Evolutionary conservation across 2,888 invertebrate species (phyloP).

Genomic region (Eurois occulta): DNA sequence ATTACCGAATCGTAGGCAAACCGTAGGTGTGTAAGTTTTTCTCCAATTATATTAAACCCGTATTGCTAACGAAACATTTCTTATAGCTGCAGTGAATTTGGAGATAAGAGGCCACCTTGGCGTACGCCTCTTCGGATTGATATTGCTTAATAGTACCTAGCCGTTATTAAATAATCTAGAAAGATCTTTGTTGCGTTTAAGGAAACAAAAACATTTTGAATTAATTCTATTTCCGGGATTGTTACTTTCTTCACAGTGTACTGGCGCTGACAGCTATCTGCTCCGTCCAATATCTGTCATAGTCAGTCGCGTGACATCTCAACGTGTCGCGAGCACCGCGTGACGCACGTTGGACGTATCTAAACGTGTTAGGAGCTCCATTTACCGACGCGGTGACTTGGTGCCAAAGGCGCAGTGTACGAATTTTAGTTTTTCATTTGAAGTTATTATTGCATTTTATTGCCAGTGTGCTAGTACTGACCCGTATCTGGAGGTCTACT

Average conservation of each 20-base stretch:
- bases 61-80: too few species aligned
- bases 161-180: neutral
- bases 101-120: too few species aligned
- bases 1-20: too few species aligned
- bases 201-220: neutral
- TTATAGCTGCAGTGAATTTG: too few species aligned
- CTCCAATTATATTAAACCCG: neutral
- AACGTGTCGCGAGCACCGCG: constrained; percentile 27
- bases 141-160: too few species aligned
- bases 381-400: neutral
- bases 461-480: too few species aligned
- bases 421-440: neutral
- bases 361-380: constrained; percentile 14
- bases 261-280: constrained; percentile 39
- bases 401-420: neutral
- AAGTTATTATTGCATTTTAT: neutral
- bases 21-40: too few species aligned
- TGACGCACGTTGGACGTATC: constrained; percentile 37
- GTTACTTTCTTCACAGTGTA: neutral
- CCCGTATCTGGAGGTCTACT: too few species aligned
- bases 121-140: too few species aligned
- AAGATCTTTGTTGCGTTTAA: neutral
- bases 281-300: constrained; percentile 26
- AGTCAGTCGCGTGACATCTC: constrained; percentile 30
- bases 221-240: neutral